Evolutionary conservation across 1,140 invertebrate species (phyloP), one percentile per base, ranked within the genome.

Genomic region (Diploscapter pachys): DNA sequence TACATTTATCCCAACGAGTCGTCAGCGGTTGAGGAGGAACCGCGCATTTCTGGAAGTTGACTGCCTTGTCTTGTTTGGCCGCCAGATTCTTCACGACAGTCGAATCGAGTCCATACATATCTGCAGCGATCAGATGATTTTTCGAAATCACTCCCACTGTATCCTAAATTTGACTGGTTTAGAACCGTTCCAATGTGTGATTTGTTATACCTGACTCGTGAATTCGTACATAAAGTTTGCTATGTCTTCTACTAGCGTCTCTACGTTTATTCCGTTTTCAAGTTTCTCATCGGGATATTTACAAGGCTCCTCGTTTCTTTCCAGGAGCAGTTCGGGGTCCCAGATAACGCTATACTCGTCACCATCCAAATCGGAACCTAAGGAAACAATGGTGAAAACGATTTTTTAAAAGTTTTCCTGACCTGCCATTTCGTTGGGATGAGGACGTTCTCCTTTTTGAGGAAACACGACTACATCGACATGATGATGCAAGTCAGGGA

Each of bases 391-490:
- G 31, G 31, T 31, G 31, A 31, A 31, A 31, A 31, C 31, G 31
- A 31, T 31, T 31, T 31, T 31, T 31, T 31, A 59, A 11, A 11
- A 11, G 9, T 11, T 11, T 31, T 59, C 9, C 66, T 1, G 5
- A 68, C 66, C 79, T 57, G 82, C 82, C 84, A 86, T 86, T 77
- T 87, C 83, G 78, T 86, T 80, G 4, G 84, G 80, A 77, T 86
- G 83, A 11, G 86, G 84, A 50, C 85, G 74, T 54, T 73, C 49
- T 5, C 86, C 86, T 63, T 82, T 75, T 9, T 75, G 48, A n/a
- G 86, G 84, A 75, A 87, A 86, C 2, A 87, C 85, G 59, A 86
- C 79, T 51, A 85, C 86, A 73, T 86, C 86, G 61, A 71, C 73
- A 48, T 86, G 77, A 72, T 86, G 85, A 71, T 78, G 77, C 9